Evolutionary conservation across 2,797 vertebrate genomes (phyloP), one percentile per base, ranked within the genome.

Genomic region (Melanogrammus aeglefinus): DNA sequence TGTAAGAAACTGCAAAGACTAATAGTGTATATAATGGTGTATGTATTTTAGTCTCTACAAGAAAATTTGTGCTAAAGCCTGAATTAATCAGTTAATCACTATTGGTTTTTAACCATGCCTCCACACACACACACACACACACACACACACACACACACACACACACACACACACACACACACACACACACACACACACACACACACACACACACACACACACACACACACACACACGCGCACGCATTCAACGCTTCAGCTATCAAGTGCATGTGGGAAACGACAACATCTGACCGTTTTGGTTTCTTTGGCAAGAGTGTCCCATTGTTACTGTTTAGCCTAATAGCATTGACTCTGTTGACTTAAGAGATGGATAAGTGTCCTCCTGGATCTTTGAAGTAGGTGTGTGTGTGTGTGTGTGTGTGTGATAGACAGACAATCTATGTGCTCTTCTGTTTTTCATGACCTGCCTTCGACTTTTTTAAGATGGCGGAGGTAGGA

Each of bases 181-280:
- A 51, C 51, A 31, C 24, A 71, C 70, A 7, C 70, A 35, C 16
- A 51, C 47, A 51, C 10, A 44, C 16, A 51, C 47, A 51, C 41
- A 51, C 47, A 51, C 10, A 44, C 16, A 51, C 47, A 51, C 41
- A 51, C 44, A 51, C 8, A 41, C 14, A 47, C 44, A 47, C 39
- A 51, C 44, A 51, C 8, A 41, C 14, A 47, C 44, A 47, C 39
- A 51, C 44, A 51, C 16, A 51, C 47, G 21, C 57, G 16, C 24
- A 71, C 70, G 2, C 70, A 35, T 35, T 72, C 7, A 29, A 9
- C 6, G 63, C 21, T 12, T 47, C 72, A 51, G 24, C 81, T 82
- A 83, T 75, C 76, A 82, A 75, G 86, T 82, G 86, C 87, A 88
- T 88, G 88, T 90, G 81, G 75, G 57, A 63, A 63, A 63, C 31